Conservation (phyloP, 2,888 invertebrate species). For the Polyploca ridens region DNA sequence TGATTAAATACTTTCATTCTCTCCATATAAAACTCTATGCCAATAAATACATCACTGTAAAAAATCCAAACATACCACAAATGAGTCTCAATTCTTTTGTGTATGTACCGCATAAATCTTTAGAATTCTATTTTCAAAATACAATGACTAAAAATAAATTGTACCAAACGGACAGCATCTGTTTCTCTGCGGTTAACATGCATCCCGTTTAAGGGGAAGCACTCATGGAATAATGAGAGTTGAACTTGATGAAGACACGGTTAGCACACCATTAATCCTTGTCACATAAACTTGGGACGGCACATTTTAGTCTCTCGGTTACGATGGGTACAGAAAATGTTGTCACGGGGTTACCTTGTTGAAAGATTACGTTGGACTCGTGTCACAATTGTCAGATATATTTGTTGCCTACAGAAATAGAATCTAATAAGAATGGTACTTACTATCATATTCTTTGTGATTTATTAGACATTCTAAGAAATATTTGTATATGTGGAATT, state of each 20-base stretch:
- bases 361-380: conserved; percentile 8
- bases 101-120: background rate
- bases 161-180: conserved; percentile 37
- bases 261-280: conserved; percentile 63
- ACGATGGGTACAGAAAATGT: conserved; percentile 11
- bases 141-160: conserved; percentile 21
- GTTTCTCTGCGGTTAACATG: conserved; percentile 46
- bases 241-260: conserved; percentile 68
- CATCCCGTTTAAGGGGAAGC: conserved; percentile 40
- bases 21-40: no score
- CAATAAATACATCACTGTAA: background rate
- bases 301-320: conserved; percentile 20
- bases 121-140: background rate
- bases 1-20: background rate
- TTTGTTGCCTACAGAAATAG: no score
- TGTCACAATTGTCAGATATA: background rate
- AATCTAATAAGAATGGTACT: no score
- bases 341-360: conserved; percentile 10
- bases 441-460: background rate
- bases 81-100: background rate
- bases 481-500: no score
- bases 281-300: conserved; percentile 41
- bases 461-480: no score
- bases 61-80: background rate
- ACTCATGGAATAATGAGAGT: conserved; percentile 59